Conservation (phyloP, 2,888 invertebrate genomes). For the Eilema griseolum region DNA sequence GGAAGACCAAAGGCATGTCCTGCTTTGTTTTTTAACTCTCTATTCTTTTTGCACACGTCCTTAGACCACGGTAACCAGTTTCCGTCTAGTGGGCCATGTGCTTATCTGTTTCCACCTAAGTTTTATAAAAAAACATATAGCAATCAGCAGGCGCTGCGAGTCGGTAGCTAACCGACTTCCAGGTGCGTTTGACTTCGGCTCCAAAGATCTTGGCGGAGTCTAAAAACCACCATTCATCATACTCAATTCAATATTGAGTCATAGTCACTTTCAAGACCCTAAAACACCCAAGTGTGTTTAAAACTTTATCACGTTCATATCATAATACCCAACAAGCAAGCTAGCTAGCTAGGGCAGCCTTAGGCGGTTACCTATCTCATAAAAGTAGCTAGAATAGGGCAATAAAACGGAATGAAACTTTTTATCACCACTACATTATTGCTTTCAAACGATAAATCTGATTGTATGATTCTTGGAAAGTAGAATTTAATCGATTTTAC, state of each 20-base stretch:
- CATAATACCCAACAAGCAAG: not conserved
- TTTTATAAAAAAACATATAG: too few relatives aligned
- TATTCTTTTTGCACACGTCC: too few relatives aligned
- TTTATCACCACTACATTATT: slow-evolving; percentile 9
- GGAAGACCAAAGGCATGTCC: too few relatives aligned
- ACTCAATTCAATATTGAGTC: not conserved
- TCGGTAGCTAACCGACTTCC: too few relatives aligned
- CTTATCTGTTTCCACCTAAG: too few relatives aligned
- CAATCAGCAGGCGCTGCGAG: too few relatives aligned
- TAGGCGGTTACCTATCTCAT: not conserved
- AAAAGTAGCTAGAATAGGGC: slow-evolving; percentile 3
- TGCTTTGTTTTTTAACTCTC: too few relatives aligned
- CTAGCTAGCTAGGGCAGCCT: not conserved
- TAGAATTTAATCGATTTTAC: slow-evolving; percentile 5
- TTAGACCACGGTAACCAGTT: too few relatives aligned
- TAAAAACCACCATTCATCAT: not conserved
- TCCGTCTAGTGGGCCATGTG: too few relatives aligned
- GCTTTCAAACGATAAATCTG: slow-evolving; percentile 10
- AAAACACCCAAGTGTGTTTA: not conserved
- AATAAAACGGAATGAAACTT: slow-evolving; percentile 11
- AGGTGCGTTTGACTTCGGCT: too few relatives aligned
- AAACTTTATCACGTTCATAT: not conserved
- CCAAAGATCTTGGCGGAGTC: not conserved
- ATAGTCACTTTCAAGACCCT: not conserved
- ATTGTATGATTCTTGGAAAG: slow-evolving; percentile 7